These are phyloP conservation scores for Lepisosteus oculatus DNA, from an alignment of 2,113 vertebrate genomes.

Conservation along the genomic window DNA sequence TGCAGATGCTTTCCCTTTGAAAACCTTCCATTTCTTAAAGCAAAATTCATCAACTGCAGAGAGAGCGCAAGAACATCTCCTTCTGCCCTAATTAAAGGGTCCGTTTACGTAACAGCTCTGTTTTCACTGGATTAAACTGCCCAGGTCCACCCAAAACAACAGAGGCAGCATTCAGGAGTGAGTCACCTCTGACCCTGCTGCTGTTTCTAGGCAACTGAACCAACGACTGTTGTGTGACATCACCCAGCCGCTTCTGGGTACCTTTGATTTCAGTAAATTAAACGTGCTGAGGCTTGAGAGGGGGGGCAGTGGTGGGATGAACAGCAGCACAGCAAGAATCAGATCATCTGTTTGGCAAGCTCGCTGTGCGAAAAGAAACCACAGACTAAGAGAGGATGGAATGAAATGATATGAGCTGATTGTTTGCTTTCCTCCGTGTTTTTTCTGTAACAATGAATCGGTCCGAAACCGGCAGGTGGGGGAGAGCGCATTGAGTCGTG, in stretches of 20 bases:
- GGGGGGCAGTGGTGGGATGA: background rate
- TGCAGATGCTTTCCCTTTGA: too few species aligned
- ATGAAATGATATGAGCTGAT: too few species aligned
- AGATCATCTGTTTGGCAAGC: background rate
- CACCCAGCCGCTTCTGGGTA: background rate
- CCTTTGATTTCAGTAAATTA: background rate
- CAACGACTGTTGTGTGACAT: background rate
- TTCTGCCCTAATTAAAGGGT: slow-evolving; percentile 1
- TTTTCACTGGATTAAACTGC: background rate
- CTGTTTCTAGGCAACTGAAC: background rate
- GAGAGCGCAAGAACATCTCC: background rate
- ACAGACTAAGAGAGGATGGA: too few species aligned
- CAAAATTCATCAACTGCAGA: too few species aligned
- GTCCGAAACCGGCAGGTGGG: too few species aligned
- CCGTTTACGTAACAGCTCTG: background rate
- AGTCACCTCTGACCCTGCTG: background rate
- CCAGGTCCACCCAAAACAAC: background rate
- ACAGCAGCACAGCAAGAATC: background rate
- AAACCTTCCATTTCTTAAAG: too few species aligned
- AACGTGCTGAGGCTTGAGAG: background rate
- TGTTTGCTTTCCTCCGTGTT: background rate
- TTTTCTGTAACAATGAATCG: background rate
- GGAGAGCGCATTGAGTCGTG: too few species aligned
- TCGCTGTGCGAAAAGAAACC: background rate
- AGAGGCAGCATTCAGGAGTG: background rate